A percentile compares a stretch with the other conserved stretches of the same genome.
Evolutionary conservation across 2,797 vertebrate genomes (phyloP).

Genomic region (Buceros bicornis): DNA sequence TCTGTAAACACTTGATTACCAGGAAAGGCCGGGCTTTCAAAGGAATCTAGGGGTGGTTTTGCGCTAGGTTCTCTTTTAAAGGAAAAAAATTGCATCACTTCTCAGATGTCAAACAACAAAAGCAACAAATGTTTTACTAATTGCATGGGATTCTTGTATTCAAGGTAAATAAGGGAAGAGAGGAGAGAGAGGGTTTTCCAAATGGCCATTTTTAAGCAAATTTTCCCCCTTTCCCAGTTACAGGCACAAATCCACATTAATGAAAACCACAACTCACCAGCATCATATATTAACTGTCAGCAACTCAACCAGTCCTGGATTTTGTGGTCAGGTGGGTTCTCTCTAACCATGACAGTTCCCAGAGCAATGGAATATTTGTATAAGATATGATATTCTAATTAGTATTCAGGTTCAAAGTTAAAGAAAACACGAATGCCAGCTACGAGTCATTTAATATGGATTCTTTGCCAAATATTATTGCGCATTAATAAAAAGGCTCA

Average conservation of each 20-base stretch:
- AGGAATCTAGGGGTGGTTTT: slow-evolving; percentile 35
- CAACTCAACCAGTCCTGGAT: neutral
- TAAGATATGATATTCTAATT: neutral
- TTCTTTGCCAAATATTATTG: neutral
- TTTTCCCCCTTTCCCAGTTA: neutral
- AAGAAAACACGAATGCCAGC: neutral
- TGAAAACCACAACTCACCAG: neutral
- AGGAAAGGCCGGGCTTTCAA: slow-evolving; percentile 76
- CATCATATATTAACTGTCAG: neutral
- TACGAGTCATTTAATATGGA: neutral
- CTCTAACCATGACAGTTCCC: neutral
- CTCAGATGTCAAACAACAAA: slow-evolving; percentile 54
- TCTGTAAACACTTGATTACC: slow-evolving; percentile 82
- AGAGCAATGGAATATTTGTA: neutral
- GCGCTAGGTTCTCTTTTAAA: slow-evolving; percentile 45
- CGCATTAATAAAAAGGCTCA: neutral
- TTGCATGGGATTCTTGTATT: neutral
- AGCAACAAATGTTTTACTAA: slow-evolving; percentile 29
- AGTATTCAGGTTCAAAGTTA: neutral
- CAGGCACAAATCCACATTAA: neutral
- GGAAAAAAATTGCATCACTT: slow-evolving; percentile 24
- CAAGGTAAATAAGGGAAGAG: slow-evolving; percentile 16
- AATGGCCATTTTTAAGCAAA: neutral
- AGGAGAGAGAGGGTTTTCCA: slow-evolving; percentile 55
- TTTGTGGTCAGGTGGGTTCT: neutral